phyloP scores from a whole-genome alignment of 2,888 invertebrate genomes.

The Dyspetes luteomarginatus region DNA sequence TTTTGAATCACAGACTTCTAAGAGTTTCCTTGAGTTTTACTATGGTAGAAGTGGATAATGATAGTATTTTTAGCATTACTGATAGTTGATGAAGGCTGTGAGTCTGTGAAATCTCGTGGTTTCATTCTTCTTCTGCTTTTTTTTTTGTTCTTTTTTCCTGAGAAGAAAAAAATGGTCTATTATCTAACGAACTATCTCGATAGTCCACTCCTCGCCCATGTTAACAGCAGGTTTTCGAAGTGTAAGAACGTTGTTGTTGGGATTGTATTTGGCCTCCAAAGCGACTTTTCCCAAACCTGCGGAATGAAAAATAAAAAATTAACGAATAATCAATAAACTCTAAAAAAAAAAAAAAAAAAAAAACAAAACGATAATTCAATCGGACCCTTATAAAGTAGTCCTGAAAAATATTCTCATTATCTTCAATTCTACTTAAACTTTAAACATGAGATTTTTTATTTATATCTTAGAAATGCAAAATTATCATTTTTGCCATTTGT shows the following conservation, averaged over 20 bases:
- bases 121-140: not conserved
- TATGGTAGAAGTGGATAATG: slow-evolving; percentile 21
- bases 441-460: too few relatives aligned
- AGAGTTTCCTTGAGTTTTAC: slow-evolving; percentile 37
- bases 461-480: too few relatives aligned
- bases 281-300: slow-evolving; percentile 86
- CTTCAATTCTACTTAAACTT: too few relatives aligned
- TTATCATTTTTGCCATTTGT: too few relatives aligned
- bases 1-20: slow-evolving; percentile 48
- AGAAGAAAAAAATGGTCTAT: slow-evolving; percentile 5
- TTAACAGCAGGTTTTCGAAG: slow-evolving; percentile 94
- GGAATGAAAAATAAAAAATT: slow-evolving; percentile 73
- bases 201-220: slow-evolving; percentile 91
- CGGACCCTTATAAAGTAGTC: too few relatives aligned
- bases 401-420: too few relatives aligned
- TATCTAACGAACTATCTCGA: slow-evolving; percentile 84
- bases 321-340: too few relatives aligned
- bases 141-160: not conserved
- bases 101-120: slow-evolving; percentile 13
- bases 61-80: slow-evolving; percentile 24
- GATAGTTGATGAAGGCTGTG: slow-evolving; percentile 20
- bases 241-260: slow-evolving; percentile 88
- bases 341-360: too few relatives aligned
- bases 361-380: too few relatives aligned
- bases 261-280: slow-evolving; percentile 88